These are phyloP conservation scores for Calameuta idolon DNA, from an alignment of 2,888 invertebrate genomes.

Conservation along the genomic window DNA sequence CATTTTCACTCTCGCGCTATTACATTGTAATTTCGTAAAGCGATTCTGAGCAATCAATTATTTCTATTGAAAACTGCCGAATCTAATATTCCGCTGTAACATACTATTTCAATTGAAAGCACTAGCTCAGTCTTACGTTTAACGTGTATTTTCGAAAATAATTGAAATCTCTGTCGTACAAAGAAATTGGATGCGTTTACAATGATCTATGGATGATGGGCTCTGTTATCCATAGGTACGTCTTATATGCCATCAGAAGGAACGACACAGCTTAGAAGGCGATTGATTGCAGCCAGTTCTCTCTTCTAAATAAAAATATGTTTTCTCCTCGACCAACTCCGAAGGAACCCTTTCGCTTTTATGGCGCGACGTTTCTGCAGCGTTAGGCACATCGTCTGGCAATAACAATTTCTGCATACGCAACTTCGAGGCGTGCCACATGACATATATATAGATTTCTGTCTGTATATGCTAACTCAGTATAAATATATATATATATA, in stretches of 20 bases:
- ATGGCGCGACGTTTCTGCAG: slow-evolving; percentile 6
- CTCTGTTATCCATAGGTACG: not conserved
- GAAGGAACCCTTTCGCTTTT: slow-evolving; percentile 7
- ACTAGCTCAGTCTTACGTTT: not conserved
- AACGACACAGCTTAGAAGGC: not conserved
- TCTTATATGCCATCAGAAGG: not conserved
- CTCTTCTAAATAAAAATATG: not conserved
- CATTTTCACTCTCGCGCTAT: not conserved
- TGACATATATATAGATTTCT: not conserved
- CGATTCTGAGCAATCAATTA: not conserved
- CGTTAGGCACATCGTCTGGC: slow-evolving; percentile 5
- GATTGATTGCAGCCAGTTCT: not conserved
- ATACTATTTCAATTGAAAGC: not conserved
- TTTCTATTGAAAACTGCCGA: not conserved
- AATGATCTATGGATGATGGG: not conserved
- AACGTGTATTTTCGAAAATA: not conserved
- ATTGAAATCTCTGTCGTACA: not conserved
- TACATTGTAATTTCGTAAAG: not conserved
- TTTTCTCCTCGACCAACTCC: not conserved
- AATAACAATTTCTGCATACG: not conserved
- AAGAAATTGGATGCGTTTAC: not conserved
- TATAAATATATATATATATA: not conserved
- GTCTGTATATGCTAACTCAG: not conserved
- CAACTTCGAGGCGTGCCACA: not conserved
- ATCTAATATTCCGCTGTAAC: not conserved